These are phyloP conservation scores for Dasyurus viverrinus DNA, from an alignment of 2,113 vertebrate genomes.

Conservation along the genomic window DNA sequence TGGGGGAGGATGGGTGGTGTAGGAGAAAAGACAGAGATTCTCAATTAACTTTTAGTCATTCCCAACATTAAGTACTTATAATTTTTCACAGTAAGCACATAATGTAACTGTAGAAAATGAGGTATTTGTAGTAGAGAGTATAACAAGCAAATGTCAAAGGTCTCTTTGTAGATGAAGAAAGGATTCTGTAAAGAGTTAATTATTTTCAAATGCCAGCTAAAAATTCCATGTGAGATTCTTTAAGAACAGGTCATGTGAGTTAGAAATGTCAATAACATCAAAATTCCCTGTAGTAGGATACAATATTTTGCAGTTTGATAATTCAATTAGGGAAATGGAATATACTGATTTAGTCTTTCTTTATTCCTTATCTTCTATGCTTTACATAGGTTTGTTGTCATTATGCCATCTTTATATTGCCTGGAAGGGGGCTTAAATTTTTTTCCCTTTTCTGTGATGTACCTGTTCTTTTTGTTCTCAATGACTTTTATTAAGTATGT, in stretches of 20 bases:
- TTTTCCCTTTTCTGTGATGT: neutral
- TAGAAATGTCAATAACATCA: slow-evolving; percentile 13
- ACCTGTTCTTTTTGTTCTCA: neutral
- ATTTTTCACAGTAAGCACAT: slow-evolving; percentile 66
- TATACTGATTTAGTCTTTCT: neutral
- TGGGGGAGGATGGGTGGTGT: slow-evolving; percentile 50
- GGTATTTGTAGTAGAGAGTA: slow-evolving; percentile 31
- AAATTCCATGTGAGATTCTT: slow-evolving; percentile 4
- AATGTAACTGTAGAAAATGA: slow-evolving; percentile 16
- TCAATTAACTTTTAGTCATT: slow-evolving; percentile 74
- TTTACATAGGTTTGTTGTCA: neutral
- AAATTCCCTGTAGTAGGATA: neutral
- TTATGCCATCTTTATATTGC: accelerated
- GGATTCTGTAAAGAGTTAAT: slow-evolving; percentile 7
- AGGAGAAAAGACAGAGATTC: slow-evolving; percentile 61
- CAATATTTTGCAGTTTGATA: neutral
- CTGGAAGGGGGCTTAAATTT: neutral
- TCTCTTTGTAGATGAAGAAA: neutral
- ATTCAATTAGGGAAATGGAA: neutral
- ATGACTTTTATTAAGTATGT: slow-evolving; percentile 1
- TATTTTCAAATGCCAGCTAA: slow-evolving; percentile 21
- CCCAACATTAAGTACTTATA: slow-evolving; percentile 50
- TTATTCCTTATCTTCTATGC: accelerated
- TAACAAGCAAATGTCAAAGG: slow-evolving; percentile 12
- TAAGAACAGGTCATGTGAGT: neutral